Evolutionary conservation across 2,888 invertebrate species (phyloP), one percentile per base, ranked within the genome.

Genomic region (Eupithecia pulchellata): DNA sequence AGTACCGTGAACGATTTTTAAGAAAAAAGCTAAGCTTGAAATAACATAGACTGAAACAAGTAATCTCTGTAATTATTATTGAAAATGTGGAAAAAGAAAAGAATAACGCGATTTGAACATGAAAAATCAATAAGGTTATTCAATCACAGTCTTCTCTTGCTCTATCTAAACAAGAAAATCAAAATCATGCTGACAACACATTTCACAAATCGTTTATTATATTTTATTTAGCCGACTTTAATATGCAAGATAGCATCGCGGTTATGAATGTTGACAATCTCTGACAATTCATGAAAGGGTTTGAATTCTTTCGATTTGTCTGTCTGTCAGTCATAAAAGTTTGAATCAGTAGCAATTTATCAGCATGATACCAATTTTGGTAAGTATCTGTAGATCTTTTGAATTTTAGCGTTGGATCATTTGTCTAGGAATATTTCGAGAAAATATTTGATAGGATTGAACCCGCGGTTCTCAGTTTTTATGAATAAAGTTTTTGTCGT

Each of bases 171-270:
- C 25, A 25, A 52, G n/a, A 4, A 64, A 69, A 25, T 73, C 64
- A 66, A 69, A 72, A 69, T 94, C 94, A 93, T 90, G 94, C 94
- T 94, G 94, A 94, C 93, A 93, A 85, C 80, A 87, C 92, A 86
- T 92, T 89, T 91, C 84, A 90, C 89, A 89, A 89, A 88, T 90
- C 91, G 87, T 93, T 92, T 90, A 89, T 92, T 89, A 92, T 86
- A 84, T 85, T 89, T 84, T 90, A 84, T 89, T 89, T 84, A 87
- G 81, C 82, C 78, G 82, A 72, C 81, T 81, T 82, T 80, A 74
- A 79, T 86, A 84, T 87, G 85, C 83, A 80, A 84, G 93, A 94
- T 94, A 89, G 81, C 81, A 93, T 93, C 93, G 81, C 81, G 78
- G 79, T 84, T 88, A 89, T 89, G 86, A 86, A 88, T 88, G 88